Evolutionary conservation across 2,113 vertebrate species (phyloP), one percentile per base, ranked within the genome.

Genomic region (Speoplatyrhinus poulsoni): DNA sequence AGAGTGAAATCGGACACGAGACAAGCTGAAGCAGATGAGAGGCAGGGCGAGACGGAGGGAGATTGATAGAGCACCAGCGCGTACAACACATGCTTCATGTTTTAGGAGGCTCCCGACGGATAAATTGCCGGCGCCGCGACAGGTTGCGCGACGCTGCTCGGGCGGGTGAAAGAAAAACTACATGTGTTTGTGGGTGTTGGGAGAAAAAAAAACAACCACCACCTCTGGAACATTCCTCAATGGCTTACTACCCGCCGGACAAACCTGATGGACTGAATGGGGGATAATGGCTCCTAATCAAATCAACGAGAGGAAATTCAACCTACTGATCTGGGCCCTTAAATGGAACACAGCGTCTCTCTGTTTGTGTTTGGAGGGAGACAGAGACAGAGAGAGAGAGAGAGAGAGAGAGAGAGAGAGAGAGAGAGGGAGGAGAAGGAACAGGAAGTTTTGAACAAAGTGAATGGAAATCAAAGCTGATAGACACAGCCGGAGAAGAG

Each of bases 201-300:
- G 0, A 41, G 5, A 1, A 41, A 41, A 41, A 41, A 41, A 1
- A 41, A 41, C 36, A 26, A 26, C 26, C 26, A 2, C 26, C 26
- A 26, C 62, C 69, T 77, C n/a, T 16, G 13, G 7, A 55, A 64
- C 60, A 56, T 56, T 67, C 41, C 65, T 48, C 5, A 56, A 47
- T 72, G 65, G 59, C 67, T 72, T 32, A 68, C 79, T 60, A 65
- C 62, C 67, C 68, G 57, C 10, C 13, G 12, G 70, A 64, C 48
- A 12, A 60, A 50, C 59, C 76, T 59, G 32, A 72, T 61, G 52
- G 66, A 41, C 75, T 65, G 54, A 82, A 71, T 65, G 36, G 6
- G 3, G 36, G 70, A 75, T 88, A 84, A 87, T 88, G 82, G 85
- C 65, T 80, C 71, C 75, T 85, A 87, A 87, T 88, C 82, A 86